These are phyloP conservation scores for Sandelia bainsii DNA, from an alignment of 2,797 vertebrate genomes.

Conservation along the genomic window DNA sequence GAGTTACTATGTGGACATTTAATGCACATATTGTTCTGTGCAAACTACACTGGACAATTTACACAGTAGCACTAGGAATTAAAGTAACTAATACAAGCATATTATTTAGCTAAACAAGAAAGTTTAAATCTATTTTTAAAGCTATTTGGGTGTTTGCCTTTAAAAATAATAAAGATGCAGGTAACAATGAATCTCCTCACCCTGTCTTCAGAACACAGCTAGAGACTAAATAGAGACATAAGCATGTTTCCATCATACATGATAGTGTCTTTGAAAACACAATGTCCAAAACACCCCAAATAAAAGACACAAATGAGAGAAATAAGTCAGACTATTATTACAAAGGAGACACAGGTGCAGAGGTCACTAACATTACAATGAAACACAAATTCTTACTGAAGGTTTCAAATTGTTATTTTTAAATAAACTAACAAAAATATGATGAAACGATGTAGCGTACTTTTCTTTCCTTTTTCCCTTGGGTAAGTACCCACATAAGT, in stretches of 20 bases:
- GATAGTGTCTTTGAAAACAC: background rate
- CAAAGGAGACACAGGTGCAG: background rate
- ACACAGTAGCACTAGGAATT: background rate
- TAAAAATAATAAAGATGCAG: background rate
- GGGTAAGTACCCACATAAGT: background rate
- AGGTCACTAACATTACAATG: background rate
- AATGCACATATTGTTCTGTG: background rate
- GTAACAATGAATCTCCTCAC: background rate
- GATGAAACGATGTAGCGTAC: background rate
- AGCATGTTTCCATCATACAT: background rate
- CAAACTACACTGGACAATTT: too few relatives aligned
- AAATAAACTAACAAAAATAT: background rate
- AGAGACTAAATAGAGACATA: background rate
- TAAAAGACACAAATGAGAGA: background rate
- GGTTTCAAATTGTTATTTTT: background rate
- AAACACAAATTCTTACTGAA: background rate
- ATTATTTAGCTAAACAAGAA: too few relatives aligned
- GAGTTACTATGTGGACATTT: background rate
- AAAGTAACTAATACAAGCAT: background rate
- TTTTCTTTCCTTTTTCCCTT: background rate
- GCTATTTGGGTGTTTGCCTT: background rate
- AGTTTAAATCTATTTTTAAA: background rate
- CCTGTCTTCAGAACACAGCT: background rate
- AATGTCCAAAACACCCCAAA: background rate
- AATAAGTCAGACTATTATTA: background rate